Evolutionary conservation across 2,797 vertebrate species (phyloP), one percentile per base, ranked within the genome.

Genomic region (Sebastes umbrosus): DNA sequence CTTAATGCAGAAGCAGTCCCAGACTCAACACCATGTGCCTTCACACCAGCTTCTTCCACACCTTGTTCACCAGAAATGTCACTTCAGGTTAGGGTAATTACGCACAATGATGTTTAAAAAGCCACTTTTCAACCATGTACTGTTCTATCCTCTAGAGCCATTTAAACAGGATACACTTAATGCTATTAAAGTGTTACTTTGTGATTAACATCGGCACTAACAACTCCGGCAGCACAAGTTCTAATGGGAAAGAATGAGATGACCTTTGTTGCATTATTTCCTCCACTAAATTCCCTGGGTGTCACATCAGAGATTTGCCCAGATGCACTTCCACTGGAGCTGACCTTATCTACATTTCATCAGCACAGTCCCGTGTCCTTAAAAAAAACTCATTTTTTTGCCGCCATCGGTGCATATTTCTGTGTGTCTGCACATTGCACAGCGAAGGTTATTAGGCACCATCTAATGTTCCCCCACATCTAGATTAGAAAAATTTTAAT

Each of bases 171-270:
- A 67, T 25, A 8, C 8, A 52, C 52, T 32, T 32, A 59, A 75
- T 60, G 25, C 62, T 65, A 36, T 52, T 32, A 54, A 60, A 55
- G 73, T 72, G 63, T 68, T 50, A 43, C 34, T 1, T 13, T 50
- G 27, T 60, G 76, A 69, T 80, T 60, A 69, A 57, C 39, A 77
- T 54, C 34, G 39, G 43, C 6, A 18, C 25, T 18, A 83, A 58
- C 55, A 20, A 54, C 52, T 36, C 34, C 7, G 2, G 18, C n/a
- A 25, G 18, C n/a, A 25, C 34, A 43, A 29, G 55, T 59, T 68
- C 11, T 68, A 27, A 73, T 67, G 34, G 63, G 50, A 25, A 57
- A 63, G 8, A 77, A 29, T 54, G 24, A 57, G 57, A 62, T 31
- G 12, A 78, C 10, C 62, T 70, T 27, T 14, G 34, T 18, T 55